Evolutionary conservation across 2,113 vertebrate species (phyloP).

Genomic region (Hydrochoerus hydrochaeris): DNA sequence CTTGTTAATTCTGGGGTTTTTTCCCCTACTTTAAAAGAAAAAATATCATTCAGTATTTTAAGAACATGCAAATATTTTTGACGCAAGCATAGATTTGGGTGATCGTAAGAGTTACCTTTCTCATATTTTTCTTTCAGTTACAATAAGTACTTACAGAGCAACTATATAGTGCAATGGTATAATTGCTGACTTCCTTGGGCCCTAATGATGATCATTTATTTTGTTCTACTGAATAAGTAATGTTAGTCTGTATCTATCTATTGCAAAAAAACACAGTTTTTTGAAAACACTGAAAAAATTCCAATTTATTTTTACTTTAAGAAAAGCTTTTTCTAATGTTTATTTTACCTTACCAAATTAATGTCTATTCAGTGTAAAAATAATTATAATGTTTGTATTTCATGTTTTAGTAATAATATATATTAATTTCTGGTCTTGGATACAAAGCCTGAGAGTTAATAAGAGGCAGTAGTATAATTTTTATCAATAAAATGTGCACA

Average conservation of each 20-base stretch:
- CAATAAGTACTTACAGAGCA: neutral
- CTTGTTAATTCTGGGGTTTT: neutral
- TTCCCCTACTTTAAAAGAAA: neutral
- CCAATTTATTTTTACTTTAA: neutral
- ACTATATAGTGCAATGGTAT: neutral
- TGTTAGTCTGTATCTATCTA: neutral
- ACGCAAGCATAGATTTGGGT: neutral
- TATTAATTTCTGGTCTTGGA: constrained; percentile 40
- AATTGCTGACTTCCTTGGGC: neutral
- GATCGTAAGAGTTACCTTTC: neutral
- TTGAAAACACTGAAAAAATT: neutral
- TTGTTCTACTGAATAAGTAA: neutral
- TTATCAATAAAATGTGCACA: neutral
- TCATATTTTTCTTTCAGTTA: neutral
- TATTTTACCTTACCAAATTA: constrained; percentile 37
- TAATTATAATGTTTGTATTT: constrained; percentile 7
- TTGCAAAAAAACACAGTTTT: neutral
- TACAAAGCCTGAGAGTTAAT: constrained; percentile 26
- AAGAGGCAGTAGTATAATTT: constrained; percentile 46
- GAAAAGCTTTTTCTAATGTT: neutral
- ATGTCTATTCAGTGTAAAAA: constrained; percentile 9
- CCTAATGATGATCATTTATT: neutral
- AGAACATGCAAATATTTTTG: constrained; percentile 32
- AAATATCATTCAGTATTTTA: neutral
- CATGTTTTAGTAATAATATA: neutral